Conservation (phyloP, 2,888 invertebrate species). For the Macrophya alboannulata region DNA sequence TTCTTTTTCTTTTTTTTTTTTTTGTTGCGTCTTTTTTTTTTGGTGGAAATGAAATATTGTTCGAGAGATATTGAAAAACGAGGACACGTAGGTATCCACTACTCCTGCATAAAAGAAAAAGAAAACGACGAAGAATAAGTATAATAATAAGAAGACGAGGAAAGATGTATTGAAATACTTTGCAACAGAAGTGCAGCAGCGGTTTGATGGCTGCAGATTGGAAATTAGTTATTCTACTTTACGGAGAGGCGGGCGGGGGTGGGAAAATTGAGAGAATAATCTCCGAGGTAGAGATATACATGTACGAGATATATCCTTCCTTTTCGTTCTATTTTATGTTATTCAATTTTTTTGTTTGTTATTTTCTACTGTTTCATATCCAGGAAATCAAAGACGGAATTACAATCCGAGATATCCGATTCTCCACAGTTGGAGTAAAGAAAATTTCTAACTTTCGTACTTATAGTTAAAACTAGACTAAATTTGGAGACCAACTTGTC, state of each 20-base stretch:
- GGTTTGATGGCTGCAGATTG: constrained; percentile 11
- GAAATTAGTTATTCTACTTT: constrained; percentile 3
- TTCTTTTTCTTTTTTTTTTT: neutral
- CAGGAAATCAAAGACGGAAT: too few species aligned
- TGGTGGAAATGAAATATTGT: neutral
- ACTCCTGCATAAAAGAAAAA: neutral
- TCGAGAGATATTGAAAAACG: constrained; percentile 12
- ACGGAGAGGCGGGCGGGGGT: neutral
- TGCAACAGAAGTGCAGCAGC: neutral
- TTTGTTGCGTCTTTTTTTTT: neutral
- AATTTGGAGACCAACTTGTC: too few species aligned
- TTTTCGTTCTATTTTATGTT: neutral
- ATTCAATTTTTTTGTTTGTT: too few species aligned
- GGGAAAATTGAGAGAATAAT: constrained; percentile 6
- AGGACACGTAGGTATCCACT: neutral
- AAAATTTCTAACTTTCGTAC: too few species aligned
- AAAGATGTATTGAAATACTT: neutral
- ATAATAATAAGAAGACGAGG: neutral
- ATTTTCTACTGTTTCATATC: too few species aligned
- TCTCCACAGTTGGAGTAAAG: too few species aligned
- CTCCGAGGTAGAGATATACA: neutral
- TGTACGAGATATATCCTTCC: neutral
- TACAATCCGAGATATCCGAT: too few species aligned
- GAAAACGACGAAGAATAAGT: neutral
- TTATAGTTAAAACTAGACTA: too few species aligned